A percentile compares a stretch with the other conserved stretches of the same genome.
phyloP scores from a whole-genome alignment of 2,797 vertebrate genomes.

The Neomorphus geoffroyi region DNA sequence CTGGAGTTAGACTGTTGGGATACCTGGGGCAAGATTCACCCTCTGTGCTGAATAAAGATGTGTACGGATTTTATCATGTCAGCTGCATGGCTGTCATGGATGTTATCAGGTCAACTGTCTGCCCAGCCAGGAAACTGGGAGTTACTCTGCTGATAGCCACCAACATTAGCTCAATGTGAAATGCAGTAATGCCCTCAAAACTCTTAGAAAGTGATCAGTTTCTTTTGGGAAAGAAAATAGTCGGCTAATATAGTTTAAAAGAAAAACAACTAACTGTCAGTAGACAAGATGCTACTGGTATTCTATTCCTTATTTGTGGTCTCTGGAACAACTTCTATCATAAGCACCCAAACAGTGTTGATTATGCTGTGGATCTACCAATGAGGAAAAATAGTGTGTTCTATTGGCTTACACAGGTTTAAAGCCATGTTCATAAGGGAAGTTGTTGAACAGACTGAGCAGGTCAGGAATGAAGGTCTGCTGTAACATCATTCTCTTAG shows the following conservation, averaged over 20 bases:
- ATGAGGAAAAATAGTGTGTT: not conserved
- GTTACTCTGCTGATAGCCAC: not conserved
- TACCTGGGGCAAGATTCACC: not conserved
- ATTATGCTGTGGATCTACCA: not conserved
- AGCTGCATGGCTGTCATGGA: not conserved
- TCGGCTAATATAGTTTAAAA: not conserved
- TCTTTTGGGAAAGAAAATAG: not conserved
- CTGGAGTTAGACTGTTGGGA: not conserved
- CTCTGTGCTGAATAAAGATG: not conserved
- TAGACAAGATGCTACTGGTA: conserved; percentile 5
- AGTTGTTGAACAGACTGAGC: not conserved
- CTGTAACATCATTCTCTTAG: not conserved
- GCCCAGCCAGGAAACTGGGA: not conserved
- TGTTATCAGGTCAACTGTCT: not conserved
- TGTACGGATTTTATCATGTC: not conserved
- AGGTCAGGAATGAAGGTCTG: not conserved
- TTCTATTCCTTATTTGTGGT: conserved; percentile 19
- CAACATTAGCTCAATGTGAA: not conserved
- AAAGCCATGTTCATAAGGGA: not conserved
- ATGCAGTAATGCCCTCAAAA: not conserved
- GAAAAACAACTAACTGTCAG: not conserved
- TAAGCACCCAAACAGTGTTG: not conserved
- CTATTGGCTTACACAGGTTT: not conserved
- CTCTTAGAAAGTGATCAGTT: not conserved
- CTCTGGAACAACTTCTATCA: not conserved